Conservation (phyloP, 2,888 invertebrate species). For the Acrobasis consociella region DNA sequence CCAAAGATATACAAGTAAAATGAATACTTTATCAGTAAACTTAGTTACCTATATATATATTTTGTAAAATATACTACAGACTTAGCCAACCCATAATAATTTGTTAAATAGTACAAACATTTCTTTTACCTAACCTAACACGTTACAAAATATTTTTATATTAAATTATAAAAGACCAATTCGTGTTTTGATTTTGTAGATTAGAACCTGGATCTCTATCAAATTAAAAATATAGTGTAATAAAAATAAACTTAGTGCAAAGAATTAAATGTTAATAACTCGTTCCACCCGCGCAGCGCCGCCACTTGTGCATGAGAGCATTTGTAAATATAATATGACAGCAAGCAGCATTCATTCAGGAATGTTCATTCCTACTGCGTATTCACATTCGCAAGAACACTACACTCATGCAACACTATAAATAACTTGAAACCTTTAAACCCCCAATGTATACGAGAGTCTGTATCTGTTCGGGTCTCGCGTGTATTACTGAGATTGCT, state of each 20-base stretch:
- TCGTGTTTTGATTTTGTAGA: conserved; percentile 81
- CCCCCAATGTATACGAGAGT: conserved; percentile 22
- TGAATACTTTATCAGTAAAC: not conserved
- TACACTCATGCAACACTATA: conserved; percentile 58
- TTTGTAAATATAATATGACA: conserved; percentile 66
- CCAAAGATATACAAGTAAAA: conserved; percentile 26
- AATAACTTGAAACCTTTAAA: conserved; percentile 17
- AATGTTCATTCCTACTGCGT: conserved; percentile 47
- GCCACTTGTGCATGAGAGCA: conserved; percentile 60
- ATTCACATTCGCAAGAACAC: conserved; percentile 59
- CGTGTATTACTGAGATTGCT: conserved; percentile 47
- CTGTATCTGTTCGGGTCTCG: conserved; percentile 15
- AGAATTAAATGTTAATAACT: conserved; percentile 16
- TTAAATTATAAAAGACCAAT: conserved; percentile 79
- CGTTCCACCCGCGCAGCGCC: conserved; percentile 29
- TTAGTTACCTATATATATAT: conserved; percentile 10
- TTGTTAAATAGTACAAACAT: conserved; percentile 60
- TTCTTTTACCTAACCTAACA: conserved; percentile 69
- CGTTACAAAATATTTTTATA: conserved; percentile 64
- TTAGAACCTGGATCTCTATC: conserved; percentile 67
- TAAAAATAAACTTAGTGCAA: not conserved
- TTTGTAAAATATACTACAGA: conserved; percentile 22
- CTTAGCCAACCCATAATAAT: conserved; percentile 37
- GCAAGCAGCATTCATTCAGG: conserved; percentile 52
- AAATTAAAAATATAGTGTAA: conserved; percentile 26